These are phyloP conservation scores for Cottoperca gobio DNA, from an alignment of 2,797 vertebrate genomes.

Conservation along the genomic window DNA sequence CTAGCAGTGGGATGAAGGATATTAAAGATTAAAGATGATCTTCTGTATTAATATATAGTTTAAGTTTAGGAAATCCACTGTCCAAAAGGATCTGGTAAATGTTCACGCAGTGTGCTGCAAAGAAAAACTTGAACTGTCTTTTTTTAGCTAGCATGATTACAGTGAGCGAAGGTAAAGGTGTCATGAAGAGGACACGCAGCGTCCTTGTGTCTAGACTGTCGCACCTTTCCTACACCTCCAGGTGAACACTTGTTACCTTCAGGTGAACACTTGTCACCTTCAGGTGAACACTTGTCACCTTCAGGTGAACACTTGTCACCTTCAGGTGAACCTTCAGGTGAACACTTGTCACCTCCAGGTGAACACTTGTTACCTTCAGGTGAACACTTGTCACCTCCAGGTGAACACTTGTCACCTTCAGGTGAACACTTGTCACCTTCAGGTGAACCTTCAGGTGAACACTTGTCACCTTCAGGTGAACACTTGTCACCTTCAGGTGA, in stretches of 20 bases:
- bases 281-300: conserved; percentile 2
- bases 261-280: conserved; percentile 2
- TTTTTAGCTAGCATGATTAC: background rate
- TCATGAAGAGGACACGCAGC: background rate
- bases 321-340: conserved; percentile 4
- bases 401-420: conserved; percentile 2
- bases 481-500: conserved; percentile 4
- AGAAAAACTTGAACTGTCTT: background rate
- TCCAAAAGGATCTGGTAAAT: background rate
- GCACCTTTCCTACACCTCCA: conserved; percentile 19
- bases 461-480: conserved; percentile 4
- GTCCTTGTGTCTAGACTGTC: conserved; percentile 41
- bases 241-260: no score
- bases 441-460: conserved; percentile 5
- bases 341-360: no score
- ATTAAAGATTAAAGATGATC: background rate
- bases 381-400: conserved; percentile 4
- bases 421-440: conserved; percentile 1
- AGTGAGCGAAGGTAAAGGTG: background rate
- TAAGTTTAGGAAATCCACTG: background rate
- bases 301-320: conserved; percentile 2
- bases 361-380: no score
- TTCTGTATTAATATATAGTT: background rate
- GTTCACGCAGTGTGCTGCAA: background rate
- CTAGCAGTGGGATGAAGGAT: background rate